Percentiles rank a stretch among this genome's conserved stretches.
phyloP scores from a whole-genome alignment of 2,113 vertebrate species.

The Halcyon senegalensis region DNA sequence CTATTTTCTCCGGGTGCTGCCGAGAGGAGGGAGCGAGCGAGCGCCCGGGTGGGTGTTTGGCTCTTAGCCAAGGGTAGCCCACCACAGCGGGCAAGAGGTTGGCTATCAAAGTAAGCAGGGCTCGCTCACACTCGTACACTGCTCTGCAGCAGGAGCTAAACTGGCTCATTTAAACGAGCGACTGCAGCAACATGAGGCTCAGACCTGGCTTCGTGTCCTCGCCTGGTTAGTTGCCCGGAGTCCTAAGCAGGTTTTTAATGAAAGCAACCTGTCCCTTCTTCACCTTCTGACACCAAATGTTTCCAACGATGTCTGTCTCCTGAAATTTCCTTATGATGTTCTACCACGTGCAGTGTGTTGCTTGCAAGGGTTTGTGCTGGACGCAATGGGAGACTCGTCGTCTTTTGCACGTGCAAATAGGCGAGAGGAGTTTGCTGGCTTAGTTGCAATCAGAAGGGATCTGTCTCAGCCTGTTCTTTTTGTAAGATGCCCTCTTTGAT shows the following conservation, averaged over 20 bases:
- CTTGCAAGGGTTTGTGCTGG: background rate
- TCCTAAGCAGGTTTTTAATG: background rate
- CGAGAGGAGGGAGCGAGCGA: background rate
- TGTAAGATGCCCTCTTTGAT: background rate
- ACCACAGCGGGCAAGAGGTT: rapidly evolving
- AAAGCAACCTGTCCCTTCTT: background rate
- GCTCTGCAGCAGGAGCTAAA: background rate
- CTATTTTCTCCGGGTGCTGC: background rate
- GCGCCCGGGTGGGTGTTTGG: rapidly evolving
- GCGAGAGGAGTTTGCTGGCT: background rate
- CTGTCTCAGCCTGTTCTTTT: background rate
- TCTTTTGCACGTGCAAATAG: background rate
- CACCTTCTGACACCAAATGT: background rate
- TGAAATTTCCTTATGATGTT: background rate
- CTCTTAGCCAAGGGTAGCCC: background rate
- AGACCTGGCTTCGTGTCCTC: background rate
- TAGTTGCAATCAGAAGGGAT: background rate
- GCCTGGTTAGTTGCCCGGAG: background rate
- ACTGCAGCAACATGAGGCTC: background rate
- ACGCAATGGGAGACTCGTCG: background rate
- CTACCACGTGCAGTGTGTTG: rapidly evolving
- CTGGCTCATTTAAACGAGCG: background rate
- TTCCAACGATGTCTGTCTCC: background rate
- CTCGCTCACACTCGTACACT: background rate
- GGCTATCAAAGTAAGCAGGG: background rate